These are phyloP conservation scores for Tragopan temminckii DNA, from an alignment of 2,797 vertebrate genomes.

Conservation along the genomic window DNA sequence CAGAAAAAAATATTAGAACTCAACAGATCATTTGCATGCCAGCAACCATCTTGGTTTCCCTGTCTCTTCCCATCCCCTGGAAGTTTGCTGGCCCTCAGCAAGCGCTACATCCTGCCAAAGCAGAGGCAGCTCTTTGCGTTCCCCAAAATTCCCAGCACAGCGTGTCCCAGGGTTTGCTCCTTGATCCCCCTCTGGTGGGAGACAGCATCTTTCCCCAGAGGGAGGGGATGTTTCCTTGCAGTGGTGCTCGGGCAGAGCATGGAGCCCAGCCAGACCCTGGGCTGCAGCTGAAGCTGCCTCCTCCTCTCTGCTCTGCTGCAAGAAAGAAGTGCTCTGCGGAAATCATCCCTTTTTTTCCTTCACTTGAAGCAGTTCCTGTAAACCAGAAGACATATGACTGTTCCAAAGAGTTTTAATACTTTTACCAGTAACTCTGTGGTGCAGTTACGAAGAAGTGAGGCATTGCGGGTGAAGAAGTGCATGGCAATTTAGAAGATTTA, in stretches of 20 bases:
- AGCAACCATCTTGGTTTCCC: background rate
- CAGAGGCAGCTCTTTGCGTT: background rate
- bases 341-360: background rate
- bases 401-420: slow-evolving; percentile 74
- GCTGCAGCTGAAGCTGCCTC: background rate
- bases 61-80: background rate
- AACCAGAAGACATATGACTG: slow-evolving; percentile 63
- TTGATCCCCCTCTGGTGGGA: background rate
- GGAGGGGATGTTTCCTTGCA: fast-evolving
- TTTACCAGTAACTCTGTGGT: slow-evolving; percentile 57
- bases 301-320: background rate
- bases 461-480: slow-evolving; percentile 56
- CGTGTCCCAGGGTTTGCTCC: background rate
- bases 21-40: background rate
- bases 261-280: background rate
- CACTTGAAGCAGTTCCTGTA: slow-evolving; percentile 73
- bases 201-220: background rate
- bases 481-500: slow-evolving; percentile 76
- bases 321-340: background rate
- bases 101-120: background rate
- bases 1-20: background rate
- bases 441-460: slow-evolving; percentile 36
- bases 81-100: background rate
- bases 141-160: background rate
- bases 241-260: background rate